Conservation (phyloP, 2,113 vertebrate genomes). For the Takifugu flavidus region DNA sequence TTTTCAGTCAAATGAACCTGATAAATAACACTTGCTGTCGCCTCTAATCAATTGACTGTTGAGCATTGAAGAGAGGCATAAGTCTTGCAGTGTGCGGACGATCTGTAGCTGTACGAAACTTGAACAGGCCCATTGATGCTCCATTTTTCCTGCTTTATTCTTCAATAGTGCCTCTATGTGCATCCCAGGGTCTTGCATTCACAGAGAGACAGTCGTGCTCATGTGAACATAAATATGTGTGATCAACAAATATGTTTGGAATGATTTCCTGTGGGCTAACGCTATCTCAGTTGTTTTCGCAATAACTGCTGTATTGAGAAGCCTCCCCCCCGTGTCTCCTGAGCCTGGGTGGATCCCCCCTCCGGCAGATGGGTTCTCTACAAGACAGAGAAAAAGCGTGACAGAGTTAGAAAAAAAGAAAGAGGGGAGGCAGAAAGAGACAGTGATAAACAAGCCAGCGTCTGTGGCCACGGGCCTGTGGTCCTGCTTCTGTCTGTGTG, state of each 20-base stretch:
- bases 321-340: constrained; percentile 1
- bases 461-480: constrained; percentile 35
- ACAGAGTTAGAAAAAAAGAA: constrained; percentile 7
- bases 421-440: constrained; percentile 10
- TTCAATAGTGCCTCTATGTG: constrained; percentile 46
- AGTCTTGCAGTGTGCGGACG: too few species aligned
- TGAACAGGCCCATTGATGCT: constrained; percentile 45
- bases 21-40: too few species aligned
- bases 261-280: background rate
- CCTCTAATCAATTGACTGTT: too few species aligned
- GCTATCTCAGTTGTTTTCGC: background rate
- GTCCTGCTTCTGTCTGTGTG: constrained; percentile 28
- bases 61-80: too few species aligned
- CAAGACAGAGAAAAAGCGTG: constrained; percentile 35
- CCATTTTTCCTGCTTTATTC: constrained; percentile 38
- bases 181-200: constrained; percentile 22
- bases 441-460: constrained; percentile 23
- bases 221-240: constrained; percentile 10
- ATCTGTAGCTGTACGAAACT: background rate
- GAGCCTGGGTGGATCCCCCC: constrained; percentile 46
- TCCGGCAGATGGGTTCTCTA: constrained; percentile 50
- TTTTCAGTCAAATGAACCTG: too few species aligned
- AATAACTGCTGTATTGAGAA: constrained; percentile 15
- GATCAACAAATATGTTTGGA: background rate
- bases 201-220: background rate